Evolutionary conservation across 1,140 invertebrate genomes (phyloP), one percentile per base, ranked within the genome.

Genomic region (Pseudomyrmex dendroicus): DNA sequence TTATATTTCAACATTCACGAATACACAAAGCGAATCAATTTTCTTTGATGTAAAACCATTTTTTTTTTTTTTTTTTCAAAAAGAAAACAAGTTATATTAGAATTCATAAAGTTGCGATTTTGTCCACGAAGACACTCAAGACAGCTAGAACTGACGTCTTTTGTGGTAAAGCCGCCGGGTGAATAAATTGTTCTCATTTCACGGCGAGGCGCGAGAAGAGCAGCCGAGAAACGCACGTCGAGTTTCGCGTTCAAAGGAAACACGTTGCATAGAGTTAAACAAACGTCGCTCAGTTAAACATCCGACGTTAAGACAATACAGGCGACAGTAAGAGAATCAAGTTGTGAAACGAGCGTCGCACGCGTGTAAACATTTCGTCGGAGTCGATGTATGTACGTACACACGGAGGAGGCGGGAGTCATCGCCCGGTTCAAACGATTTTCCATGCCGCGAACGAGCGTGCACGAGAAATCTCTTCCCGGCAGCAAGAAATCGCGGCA

Each of bases 401-500:
- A 54, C 13, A 50, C 22, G 50, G n/a, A 17, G 10, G 35, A 35
- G 35, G 35, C 35, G 35, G 35, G 35, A 35, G 35, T 35, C 35
- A 7, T 35, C 17, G 44, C 54, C 50, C 9, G 15, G 52, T 20
- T 72, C 13, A 72, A 80, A 73, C 57, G 64, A 72, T 61, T 48
- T 80, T 72, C 52, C 56, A 7, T 25, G 22, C 17, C 22, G 25
- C 17, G 35, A 50, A 52, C 35, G 8, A 9, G 9, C 35, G 1
- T 57, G 35, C 25, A 61, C 77, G 20, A 68, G 50, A 67, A 22
- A 78, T 78, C 68, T 52, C 68, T 73, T 46, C 57, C 1, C n/a
- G 52, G 77, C 44, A 59, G 70, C 56, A 72, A 86, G 86, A 86
- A 89, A 86, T 84, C 85, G 72, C 44, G 46, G 78, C 56, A 70